phyloP scores from a whole-genome alignment of 2,113 vertebrate genomes.

The Cyprinus carpio region DNA sequence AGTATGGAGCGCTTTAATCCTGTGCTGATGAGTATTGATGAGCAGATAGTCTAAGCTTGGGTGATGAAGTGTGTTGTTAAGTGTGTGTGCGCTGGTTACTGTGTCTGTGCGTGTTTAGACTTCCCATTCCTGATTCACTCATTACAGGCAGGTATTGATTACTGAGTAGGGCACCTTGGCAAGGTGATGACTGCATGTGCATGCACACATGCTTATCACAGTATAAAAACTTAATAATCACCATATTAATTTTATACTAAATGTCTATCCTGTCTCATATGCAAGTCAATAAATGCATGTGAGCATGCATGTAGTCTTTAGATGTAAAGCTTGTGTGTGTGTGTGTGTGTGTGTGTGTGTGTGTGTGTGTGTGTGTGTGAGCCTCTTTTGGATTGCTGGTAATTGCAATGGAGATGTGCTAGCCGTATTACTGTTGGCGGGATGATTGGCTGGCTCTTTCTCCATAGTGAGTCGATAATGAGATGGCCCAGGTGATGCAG shows the following conservation, averaged over 20 bases:
- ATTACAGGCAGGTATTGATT: constrained; percentile 42
- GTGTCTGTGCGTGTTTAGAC: constrained; percentile 39
- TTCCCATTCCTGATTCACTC: constrained; percentile 2
- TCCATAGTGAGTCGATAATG: constrained; percentile 40
- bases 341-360: constrained; percentile 22
- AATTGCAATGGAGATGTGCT: constrained; percentile 38
- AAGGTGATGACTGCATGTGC: constrained; percentile 24
- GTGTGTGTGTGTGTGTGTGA: neutral
- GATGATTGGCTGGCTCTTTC: constrained; percentile 49
- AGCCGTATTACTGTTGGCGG: constrained; percentile 37
- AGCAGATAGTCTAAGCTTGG: neutral
- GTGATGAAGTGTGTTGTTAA: constrained; percentile 38
- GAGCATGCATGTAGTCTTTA: neutral
- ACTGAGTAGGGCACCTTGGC: neutral
- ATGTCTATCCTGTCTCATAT: neutral
- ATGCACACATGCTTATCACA: constrained; percentile 8
- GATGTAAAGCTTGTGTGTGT: neutral
- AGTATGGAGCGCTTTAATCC: constrained; percentile 33
- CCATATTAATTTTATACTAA: neutral
- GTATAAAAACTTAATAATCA: neutral
- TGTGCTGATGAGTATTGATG: constrained; percentile 52
- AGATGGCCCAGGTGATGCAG: constrained; percentile 46
- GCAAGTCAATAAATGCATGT: neutral
- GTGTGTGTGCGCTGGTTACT: neutral
- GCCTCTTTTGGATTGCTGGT: constrained; percentile 12